A percentile compares a stretch with the other conserved stretches of the same genome.
phyloP scores from a whole-genome alignment of 30 jellyfish, hydroid and myxozoan species.

The Hydra vulgaris region DNA sequence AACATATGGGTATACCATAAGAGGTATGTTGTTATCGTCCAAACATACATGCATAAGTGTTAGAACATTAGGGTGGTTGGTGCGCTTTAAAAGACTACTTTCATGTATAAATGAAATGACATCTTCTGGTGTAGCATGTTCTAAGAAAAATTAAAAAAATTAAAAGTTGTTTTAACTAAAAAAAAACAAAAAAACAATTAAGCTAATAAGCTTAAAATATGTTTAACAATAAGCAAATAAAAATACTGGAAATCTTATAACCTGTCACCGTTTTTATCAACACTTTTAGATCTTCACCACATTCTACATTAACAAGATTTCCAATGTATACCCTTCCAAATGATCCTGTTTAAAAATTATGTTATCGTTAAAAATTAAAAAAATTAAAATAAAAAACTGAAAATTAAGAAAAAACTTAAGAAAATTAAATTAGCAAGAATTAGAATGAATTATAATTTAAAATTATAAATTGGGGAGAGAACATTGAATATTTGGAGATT shows the following conservation, averaged over 20 bases:
- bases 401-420: no score
- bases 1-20: conserved; percentile 62
- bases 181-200: no score
- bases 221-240: no score
- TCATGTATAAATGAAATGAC: conserved; percentile 57
- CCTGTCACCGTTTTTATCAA: conserved; percentile 86
- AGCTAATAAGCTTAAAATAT: no score
- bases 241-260: no score
- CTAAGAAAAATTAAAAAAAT: conserved; percentile 26
- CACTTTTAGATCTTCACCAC: conserved; percentile 88
- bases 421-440: no score
- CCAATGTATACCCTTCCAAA: conserved; percentile 88
- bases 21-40: conserved; percentile 73
- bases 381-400: no score
- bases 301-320: conserved; percentile 60
- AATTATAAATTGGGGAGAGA: no score
- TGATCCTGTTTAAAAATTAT: conserved; percentile 41
- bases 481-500: no score
- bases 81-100: conserved; percentile 59
- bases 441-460: no score
- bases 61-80: conserved; percentile 62
- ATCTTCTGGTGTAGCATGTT: conserved; percentile 94
- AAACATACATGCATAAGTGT: conserved; percentile 72
- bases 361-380: not conserved
- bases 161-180: not conserved